Evolutionary conservation across 2,113 vertebrate species (phyloP).

Genomic region (Poeciliopsis retropinna): DNA sequence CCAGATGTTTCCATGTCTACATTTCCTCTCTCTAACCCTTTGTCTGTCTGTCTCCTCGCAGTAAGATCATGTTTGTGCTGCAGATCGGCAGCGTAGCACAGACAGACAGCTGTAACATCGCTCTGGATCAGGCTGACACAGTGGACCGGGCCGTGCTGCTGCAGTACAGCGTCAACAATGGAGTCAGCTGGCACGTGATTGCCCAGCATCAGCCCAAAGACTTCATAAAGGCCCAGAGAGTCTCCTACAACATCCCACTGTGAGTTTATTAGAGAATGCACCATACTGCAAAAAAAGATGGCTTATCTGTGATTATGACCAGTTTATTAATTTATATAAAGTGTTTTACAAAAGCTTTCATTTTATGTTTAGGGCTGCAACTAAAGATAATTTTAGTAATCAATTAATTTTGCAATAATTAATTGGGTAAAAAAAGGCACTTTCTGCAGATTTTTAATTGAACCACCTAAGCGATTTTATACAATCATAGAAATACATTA

Average conservation of each 20-base stretch:
- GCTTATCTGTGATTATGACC: no score
- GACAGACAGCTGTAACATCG: conserved; percentile 97
- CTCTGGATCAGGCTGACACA: conserved; percentile 88
- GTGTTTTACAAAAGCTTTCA: no score
- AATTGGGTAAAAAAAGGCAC: no score
- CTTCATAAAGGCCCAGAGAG: conserved; percentile 96
- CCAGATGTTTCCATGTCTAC: neutral
- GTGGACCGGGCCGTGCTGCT: conserved; percentile 95
- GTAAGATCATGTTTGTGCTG: conserved; percentile 99
- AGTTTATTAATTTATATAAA: no score
- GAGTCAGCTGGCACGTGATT: conserved; percentile 96
- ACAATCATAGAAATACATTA: no score
- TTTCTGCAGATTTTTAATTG: no score
- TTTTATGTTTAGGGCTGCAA: no score
- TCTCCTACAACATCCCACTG: conserved; percentile 98
- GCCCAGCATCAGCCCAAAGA: conserved; percentile 99
- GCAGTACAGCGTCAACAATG: conserved; percentile 96
- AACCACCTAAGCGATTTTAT: no score
- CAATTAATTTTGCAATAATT: no score
- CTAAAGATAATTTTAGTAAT: no score
- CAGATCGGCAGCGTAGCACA: conserved; percentile 96
- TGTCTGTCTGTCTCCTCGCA: conserved; percentile 52
- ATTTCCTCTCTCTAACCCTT: conserved; percentile 9
- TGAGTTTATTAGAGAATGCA: conserved; percentile 77
- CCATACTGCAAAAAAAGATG: neutral